Evolutionary conservation across 2,113 vertebrate genomes (phyloP).

Genomic region (Narcine bancroftii): DNA sequence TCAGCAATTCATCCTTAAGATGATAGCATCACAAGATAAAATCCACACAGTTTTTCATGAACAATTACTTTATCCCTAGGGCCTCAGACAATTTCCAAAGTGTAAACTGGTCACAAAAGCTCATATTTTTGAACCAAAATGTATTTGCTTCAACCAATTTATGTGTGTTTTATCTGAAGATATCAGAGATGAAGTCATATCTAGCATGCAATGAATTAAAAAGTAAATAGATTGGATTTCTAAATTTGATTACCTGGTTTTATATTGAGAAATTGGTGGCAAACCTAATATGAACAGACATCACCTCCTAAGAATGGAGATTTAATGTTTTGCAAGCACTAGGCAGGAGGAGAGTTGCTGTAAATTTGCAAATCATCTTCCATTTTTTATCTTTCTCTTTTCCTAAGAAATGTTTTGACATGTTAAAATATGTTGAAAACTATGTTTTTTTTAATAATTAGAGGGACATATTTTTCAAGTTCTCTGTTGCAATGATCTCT

Average conservation of each 20-base stretch:
- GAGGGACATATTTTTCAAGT: not conserved
- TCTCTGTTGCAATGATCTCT: not conserved
- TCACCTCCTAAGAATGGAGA: not conserved
- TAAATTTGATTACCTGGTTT: not conserved
- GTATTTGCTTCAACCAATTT: not conserved
- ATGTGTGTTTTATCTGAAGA: not conserved
- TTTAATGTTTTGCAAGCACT: not conserved
- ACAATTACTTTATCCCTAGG: not conserved
- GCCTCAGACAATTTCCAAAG: conserved; percentile 4
- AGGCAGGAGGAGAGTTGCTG: not conserved
- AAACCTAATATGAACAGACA: not conserved
- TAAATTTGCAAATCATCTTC: not conserved
- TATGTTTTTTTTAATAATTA: not conserved
- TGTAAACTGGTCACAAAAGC: not conserved
- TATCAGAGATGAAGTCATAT: not conserved
- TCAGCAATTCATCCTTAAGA: no score
- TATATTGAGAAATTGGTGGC: not conserved
- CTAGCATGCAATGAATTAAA: not conserved
- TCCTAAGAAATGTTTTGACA: not conserved
- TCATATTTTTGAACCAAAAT: not conserved
- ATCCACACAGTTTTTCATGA: not conserved
- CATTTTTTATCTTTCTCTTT: not conserved
- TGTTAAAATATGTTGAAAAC: not conserved
- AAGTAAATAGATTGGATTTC: not conserved
- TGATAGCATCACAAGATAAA: not conserved